Base-by-base conservation (phyloP, 2,113 vertebrate species). In the Hassar affinis region DNA sequence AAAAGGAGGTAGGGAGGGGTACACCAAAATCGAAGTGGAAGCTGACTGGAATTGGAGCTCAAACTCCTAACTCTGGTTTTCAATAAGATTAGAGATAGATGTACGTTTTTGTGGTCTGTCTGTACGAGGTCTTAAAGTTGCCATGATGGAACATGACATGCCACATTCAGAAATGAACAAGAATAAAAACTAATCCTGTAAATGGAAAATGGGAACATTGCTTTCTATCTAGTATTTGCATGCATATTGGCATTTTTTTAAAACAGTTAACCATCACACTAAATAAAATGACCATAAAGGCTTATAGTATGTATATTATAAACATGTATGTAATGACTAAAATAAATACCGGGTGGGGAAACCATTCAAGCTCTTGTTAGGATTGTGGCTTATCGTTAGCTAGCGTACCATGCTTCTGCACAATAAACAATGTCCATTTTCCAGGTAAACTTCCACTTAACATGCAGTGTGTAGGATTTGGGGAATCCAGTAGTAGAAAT, bases 11-110 rank as follows among this genome's bases (percentile, higher is more conserved):
- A 3, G 71, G 49, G 38, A 33, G 25, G 80, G 35, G 54, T 76
- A 66, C 77, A 79, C 82, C 66, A 87, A 54, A 75, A 86, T 78
- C 87, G 69, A 72, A 69, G 78, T 30, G 84, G 87, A 25, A 86
- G 64, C 52, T 66, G 25, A 78, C 69, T 72, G 49, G 74, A 52
- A 38, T 51, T 45, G 82, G 59, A 81, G 62, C 27, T 27, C 45
- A 61, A 51, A 4, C n/a, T 78, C 33, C 20, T 2, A 33, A 62
- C 61, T 9, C 78, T 15, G 14, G 27, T 51, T 66, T 64, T 62
- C 59, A 52, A 14, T 52, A 51, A 14, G 10, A 69, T 17, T 49
- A 51, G 6, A 33, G 4, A 33, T 0, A 27, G 3, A 54, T 52
- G 59, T 33, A 3, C 12, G 27, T 59, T 62, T 27, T 62, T 57